These are phyloP conservation scores for Alosa sapidissima DNA, from an alignment of 2,797 vertebrate species.

Conservation along the genomic window DNA sequence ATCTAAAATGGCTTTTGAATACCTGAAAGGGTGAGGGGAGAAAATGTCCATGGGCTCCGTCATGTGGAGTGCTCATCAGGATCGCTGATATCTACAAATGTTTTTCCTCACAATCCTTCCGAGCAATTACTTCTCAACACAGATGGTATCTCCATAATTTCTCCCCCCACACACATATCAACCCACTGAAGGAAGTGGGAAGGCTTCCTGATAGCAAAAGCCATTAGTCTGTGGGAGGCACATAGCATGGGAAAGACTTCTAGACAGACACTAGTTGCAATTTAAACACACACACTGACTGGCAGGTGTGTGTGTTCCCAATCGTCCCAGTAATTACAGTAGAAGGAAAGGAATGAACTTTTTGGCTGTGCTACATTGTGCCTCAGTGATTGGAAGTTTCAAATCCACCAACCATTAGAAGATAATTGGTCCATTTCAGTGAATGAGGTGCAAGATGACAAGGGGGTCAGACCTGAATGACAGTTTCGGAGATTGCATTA, in stretches of 20 bases:
- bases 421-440: slow-evolving; percentile 4
- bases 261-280: not conserved
- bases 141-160: slow-evolving; percentile 57
- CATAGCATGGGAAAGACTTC: not conserved
- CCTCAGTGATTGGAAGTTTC: not conserved
- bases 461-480: not conserved
- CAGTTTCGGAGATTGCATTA: slow-evolving; percentile 4
- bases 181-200: slow-evolving; percentile 48
- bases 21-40: not conserved
- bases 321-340: not conserved
- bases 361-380: not conserved
- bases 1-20: slow-evolving; percentile 4
- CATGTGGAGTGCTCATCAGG: not conserved
- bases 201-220: slow-evolving; percentile 35
- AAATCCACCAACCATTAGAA: not conserved
- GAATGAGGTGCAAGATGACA: not conserved
- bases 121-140: slow-evolving; percentile 37
- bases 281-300: not conserved
- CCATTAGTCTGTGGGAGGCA: slow-evolving; percentile 3
- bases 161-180: slow-evolving; percentile 47
- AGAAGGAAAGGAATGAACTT: not conserved
- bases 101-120: slow-evolving; percentile 2
- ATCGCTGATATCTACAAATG: slow-evolving; percentile 13
- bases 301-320: not conserved
- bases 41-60: not conserved